These are phyloP conservation scores for Mirza zaza DNA, from an alignment of 2,113 vertebrate genomes.

Conservation along the genomic window DNA sequence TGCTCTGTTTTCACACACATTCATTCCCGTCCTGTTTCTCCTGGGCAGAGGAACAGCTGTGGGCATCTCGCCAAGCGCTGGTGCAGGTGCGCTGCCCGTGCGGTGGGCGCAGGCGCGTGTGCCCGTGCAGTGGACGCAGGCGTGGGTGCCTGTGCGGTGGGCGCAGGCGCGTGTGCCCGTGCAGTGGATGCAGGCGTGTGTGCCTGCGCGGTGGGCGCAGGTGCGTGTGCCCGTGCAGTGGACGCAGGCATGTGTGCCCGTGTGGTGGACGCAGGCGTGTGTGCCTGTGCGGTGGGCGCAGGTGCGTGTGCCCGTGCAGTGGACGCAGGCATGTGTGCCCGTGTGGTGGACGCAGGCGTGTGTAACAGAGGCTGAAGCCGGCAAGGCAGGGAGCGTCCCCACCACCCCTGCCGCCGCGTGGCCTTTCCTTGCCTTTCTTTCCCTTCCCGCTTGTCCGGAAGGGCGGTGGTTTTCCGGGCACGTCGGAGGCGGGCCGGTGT, in stretches of 20 bases:
- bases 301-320: too few species aligned
- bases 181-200: too few species aligned
- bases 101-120: not conserved
- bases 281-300: too few species aligned
- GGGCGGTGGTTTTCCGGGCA: not conserved
- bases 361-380: not conserved
- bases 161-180: too few species aligned
- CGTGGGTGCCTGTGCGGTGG: too few species aligned
- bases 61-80: not conserved
- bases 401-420: not conserved
- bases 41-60: not conserved
- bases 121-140: too few species aligned
- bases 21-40: not conserved
- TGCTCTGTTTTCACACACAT: not conserved
- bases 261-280: too few species aligned
- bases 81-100: not conserved
- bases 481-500: not conserved
- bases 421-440: not conserved
- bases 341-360: too few species aligned
- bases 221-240: too few species aligned
- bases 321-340: too few species aligned
- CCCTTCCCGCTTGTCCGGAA: not conserved
- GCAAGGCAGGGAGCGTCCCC: not conserved
- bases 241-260: too few species aligned
- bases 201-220: too few species aligned